These are phyloP conservation scores for Ligdia adustata DNA, from an alignment of 2,888 invertebrate genomes.

Conservation along the genomic window DNA sequence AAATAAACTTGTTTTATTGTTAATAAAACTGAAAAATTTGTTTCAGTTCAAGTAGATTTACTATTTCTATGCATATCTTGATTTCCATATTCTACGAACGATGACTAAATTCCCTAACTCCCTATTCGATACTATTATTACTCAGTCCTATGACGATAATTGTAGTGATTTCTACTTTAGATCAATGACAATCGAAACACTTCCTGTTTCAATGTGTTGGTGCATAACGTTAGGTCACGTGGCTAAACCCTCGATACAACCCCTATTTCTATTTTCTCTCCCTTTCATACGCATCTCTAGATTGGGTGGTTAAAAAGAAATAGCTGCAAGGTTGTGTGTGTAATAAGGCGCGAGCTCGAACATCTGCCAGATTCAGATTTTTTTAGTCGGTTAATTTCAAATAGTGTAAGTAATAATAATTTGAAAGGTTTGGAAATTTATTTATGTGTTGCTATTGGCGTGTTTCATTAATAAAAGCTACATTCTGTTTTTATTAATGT, in stretches of 20 bases:
- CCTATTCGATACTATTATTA: too few species aligned
- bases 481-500: too few species aligned
- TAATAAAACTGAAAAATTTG: too few species aligned
- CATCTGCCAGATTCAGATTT: constrained; percentile 76
- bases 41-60: too few species aligned
- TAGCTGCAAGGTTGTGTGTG: constrained; percentile 45
- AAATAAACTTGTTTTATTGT: too few species aligned
- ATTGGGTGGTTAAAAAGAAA: constrained; percentile 37
- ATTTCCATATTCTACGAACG: too few species aligned
- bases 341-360: constrained; percentile 65
- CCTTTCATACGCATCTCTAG: constrained; percentile 39
- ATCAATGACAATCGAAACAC: constrained; percentile 76
- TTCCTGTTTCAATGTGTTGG: constrained; percentile 55
- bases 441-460: too few species aligned
- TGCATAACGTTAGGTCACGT: constrained; percentile 64
- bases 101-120: too few species aligned
- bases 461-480: too few species aligned
- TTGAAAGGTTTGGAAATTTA: too few species aligned
- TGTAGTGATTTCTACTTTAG: constrained; percentile 60
- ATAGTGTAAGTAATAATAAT: constrained; percentile 61
- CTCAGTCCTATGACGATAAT: constrained; percentile 51
- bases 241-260: constrained; percentile 69
- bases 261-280: constrained; percentile 62
- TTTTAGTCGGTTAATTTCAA: constrained; percentile 61
- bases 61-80: too few species aligned